These are phyloP conservation scores for Neogale vison DNA, from an alignment of 2,113 vertebrate species.

Conservation along the genomic window DNA sequence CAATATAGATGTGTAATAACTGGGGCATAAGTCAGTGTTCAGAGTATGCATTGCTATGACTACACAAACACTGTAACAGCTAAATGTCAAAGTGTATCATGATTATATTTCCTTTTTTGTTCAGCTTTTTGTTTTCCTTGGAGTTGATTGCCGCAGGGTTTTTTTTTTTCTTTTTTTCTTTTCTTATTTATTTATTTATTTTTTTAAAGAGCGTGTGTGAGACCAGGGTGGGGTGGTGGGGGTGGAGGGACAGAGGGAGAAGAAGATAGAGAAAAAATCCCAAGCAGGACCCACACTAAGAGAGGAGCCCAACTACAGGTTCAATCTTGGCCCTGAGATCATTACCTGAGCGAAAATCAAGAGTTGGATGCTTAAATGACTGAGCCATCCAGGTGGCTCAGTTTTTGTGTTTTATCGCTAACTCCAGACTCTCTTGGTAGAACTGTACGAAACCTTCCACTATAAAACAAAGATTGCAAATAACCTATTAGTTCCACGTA, in stretches of 20 bases:
- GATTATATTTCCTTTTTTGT: background rate
- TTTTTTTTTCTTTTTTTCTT: too few relatives aligned
- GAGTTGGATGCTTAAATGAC: background rate
- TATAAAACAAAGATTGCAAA: background rate
- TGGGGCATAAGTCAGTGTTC: background rate
- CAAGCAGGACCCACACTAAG: background rate
- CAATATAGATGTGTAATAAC: background rate
- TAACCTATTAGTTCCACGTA: background rate
- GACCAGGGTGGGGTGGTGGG: too few relatives aligned
- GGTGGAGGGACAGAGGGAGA: too few relatives aligned
- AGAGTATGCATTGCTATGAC: background rate
- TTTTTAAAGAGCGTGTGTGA: background rate
- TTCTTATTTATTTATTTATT: background rate
- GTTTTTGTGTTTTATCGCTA: background rate
- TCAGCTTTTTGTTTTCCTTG: background rate
- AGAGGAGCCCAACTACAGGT: background rate
- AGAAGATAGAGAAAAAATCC: background rate
- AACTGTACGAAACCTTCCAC: background rate
- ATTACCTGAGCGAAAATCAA: background rate
- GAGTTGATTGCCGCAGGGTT: background rate
- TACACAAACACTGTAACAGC: background rate
- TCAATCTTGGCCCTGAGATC: background rate
- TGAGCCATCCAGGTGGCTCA: background rate
- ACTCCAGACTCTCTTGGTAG: background rate
- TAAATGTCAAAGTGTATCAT: background rate